These are phyloP conservation scores for Oreotrochilus melanogaster DNA, from an alignment of 2,113 vertebrate species.

Conservation along the genomic window DNA sequence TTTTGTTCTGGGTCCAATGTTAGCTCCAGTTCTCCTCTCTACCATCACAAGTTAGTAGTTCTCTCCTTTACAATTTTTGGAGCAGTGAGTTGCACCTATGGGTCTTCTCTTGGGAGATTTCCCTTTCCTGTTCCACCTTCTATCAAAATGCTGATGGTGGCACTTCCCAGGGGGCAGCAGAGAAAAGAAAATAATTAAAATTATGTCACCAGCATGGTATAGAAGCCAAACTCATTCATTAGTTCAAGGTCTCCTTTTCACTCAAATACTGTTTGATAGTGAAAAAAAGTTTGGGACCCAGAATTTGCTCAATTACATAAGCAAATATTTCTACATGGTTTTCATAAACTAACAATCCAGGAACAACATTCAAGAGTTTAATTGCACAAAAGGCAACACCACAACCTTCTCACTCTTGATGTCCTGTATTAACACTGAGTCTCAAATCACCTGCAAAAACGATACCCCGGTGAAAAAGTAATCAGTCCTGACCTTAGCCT, in stretches of 20 bases:
- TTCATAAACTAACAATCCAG: not conserved
- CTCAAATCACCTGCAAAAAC: conserved; percentile 24
- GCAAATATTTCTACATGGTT: not conserved
- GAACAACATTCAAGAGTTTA: conserved; percentile 10
- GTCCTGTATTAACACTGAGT: not conserved
- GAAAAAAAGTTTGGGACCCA: not conserved
- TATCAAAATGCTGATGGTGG: not conserved
- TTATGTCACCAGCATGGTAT: not conserved
- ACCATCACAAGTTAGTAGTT: not conserved
- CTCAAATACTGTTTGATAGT: not conserved
- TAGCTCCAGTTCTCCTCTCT: not conserved
- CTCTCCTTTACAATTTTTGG: not conserved
- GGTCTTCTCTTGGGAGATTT: not conserved
- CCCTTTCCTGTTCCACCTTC: not conserved
- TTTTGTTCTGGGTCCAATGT: not conserved
- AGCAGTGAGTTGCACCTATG: not conserved
- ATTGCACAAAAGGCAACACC: not conserved
- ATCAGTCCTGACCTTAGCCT: not conserved
- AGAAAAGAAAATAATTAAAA: not conserved
- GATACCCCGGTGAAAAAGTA: conserved; percentile 3
- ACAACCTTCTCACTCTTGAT: not conserved
- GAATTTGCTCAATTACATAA: not conserved
- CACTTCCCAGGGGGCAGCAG: not conserved
- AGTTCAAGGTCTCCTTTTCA: not conserved
- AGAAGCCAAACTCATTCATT: not conserved